Evolutionary conservation across 2,888 invertebrate genomes (phyloP), one percentile per base, ranked within the genome.

Genomic region (Bellardia pandia): DNA sequence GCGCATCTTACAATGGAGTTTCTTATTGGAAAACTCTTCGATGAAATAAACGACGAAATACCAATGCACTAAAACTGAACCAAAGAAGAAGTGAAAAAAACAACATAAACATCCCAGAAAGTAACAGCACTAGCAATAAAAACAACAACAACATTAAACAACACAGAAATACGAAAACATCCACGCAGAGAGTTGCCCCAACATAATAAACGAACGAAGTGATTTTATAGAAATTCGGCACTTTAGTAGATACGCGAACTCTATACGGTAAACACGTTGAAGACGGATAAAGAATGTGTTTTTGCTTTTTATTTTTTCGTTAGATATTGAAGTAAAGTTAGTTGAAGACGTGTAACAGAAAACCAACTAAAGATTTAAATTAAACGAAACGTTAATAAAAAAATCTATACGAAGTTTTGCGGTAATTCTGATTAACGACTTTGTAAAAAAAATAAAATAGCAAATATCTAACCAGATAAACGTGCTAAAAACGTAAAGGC

Each of bases 171-270:
- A 85, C 81, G 74, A 87, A 76, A 78, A 87, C 64, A 56, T 69
- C 30, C 78, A 82, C 33, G 62, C 78, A 78, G 87, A 87, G 87
- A 87, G 84, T 72, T 71, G 78, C 75, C 74, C 78, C 81, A 81
- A 78, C 51, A 81, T 64, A 69, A 74, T 56, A 78, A 81, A 87
- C 77, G 81, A 84, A 81, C 81, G 85, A 85, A 80, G 62, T 71
- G 69, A 82, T 87, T 82, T 87, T 42, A 42, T 85, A 74, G 62
- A 72, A 62, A 85, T 86, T 89, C 88, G 86, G 88, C 82, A 88
- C 37, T 89, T 89, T 88, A 89, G 89, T 89, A 89, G 84, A 89
- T 88, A 88, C 89, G 89, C 89, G 89, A 89, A 89, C 89, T 89
- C 89, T 88, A 85, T 88, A 89, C 88, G 79, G 89, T 89, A 78